These are phyloP conservation scores for Prolemur simus DNA, from an alignment of 2,113 vertebrate species.

Conservation along the genomic window DNA sequence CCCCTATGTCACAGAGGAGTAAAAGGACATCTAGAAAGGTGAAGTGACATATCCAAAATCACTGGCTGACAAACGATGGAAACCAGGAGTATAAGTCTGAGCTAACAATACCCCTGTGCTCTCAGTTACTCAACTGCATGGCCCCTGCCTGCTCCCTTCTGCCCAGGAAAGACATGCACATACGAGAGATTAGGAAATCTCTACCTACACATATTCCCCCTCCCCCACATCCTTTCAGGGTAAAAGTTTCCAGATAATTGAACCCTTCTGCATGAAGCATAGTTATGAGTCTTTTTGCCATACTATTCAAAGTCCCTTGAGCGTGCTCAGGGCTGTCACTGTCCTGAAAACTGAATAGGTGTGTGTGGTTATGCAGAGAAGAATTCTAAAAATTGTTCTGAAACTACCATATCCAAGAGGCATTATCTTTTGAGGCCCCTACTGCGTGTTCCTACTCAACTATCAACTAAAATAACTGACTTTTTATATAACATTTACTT, in stretches of 20 bases:
- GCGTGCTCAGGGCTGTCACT: not conserved
- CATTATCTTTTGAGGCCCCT: not conserved
- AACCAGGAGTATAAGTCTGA: not conserved
- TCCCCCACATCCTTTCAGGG: not conserved
- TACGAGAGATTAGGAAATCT: not conserved
- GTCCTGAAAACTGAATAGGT: not conserved
- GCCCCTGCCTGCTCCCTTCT: not conserved
- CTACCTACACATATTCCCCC: not conserved
- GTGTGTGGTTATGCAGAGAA: not conserved
- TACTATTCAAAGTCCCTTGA: not conserved
- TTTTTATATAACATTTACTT: not conserved
- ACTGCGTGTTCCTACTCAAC: not conserved
- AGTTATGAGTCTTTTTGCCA: not conserved
- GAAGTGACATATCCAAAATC: not conserved
- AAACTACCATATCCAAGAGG: not conserved
- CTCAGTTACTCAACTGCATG: rapidly evolving
- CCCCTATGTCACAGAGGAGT: not conserved
- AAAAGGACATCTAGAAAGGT: not conserved
- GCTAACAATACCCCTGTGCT: not conserved
- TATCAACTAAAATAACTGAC: not conserved
- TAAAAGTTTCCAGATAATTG: not conserved
- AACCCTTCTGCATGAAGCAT: not conserved
- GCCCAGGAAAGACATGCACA: not conserved
- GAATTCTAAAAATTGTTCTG: not conserved
- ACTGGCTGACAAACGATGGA: not conserved